Evolutionary conservation across 2,797 vertebrate species (phyloP).

Genomic region (Erethizon dorsatum): DNA sequence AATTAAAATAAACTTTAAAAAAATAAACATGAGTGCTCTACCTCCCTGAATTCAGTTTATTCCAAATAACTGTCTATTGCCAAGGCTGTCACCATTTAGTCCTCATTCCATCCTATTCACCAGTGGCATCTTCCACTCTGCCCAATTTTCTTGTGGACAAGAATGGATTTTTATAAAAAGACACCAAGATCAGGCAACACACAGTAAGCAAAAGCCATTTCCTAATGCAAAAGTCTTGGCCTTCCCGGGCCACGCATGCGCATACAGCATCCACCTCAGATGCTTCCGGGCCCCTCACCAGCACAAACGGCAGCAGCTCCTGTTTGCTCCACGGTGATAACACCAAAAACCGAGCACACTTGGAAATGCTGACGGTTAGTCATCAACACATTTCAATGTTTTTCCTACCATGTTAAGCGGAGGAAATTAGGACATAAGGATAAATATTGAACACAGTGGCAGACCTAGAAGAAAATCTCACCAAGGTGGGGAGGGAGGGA

Average conservation of each 20-base stretch:
- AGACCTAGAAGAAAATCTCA: not conserved
- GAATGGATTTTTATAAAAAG: not conserved
- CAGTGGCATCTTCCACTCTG: not conserved
- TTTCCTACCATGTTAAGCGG: constrained; percentile 30
- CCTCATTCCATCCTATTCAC: no score
- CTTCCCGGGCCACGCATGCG: not conserved
- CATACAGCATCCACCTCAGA: not conserved
- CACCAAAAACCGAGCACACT: not conserved
- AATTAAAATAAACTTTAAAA: not conserved
- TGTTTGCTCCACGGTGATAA: not conserved
- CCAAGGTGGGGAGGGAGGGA: not conserved
- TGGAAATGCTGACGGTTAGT: not conserved
- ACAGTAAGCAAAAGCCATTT: not conserved
- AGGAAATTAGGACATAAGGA: constrained; percentile 6
- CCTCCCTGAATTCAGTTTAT: not conserved
- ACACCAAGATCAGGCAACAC: not conserved
- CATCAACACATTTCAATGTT: not conserved
- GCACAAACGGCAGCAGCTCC: not conserved
- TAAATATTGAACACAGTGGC: not conserved
- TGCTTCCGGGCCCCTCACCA: not conserved
- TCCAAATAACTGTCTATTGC: not conserved
- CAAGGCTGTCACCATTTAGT: not conserved
- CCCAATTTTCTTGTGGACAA: not conserved
- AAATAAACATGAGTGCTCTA: not conserved
- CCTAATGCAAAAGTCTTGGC: not conserved